A percentile compares a stretch with the other conserved stretches of the same genome.
phyloP scores from a whole-genome alignment of 2,113 vertebrate species.

The Stegastes partitus region DNA sequence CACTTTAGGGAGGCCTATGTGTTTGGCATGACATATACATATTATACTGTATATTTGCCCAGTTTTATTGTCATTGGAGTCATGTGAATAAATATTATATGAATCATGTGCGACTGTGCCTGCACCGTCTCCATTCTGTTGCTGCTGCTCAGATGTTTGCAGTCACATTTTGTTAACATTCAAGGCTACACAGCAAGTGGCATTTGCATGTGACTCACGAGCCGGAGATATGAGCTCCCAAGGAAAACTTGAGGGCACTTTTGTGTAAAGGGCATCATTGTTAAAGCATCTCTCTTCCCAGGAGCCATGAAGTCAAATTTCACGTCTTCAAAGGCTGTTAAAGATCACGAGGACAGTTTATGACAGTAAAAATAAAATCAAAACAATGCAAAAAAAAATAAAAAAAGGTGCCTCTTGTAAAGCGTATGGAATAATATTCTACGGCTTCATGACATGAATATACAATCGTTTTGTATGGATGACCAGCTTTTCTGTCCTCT shows the following conservation, averaged over 20 bases:
- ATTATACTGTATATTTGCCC: neutral
- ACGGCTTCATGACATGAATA: slow-evolving; percentile 14
- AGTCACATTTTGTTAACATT: slow-evolving; percentile 4
- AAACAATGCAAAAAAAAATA: slow-evolving; percentile 16
- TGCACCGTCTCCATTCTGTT: neutral
- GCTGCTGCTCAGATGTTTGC: neutral
- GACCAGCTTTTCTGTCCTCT: slow-evolving; percentile 56
- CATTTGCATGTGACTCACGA: slow-evolving; percentile 38
- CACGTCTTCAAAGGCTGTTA: slow-evolving; percentile 4
- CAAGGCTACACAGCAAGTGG: slow-evolving; percentile 9
- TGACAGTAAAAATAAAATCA: neutral
- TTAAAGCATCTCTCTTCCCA: slow-evolving; percentile 22
- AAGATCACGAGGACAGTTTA: slow-evolving; percentile 2
- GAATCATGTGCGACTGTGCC: neutral
- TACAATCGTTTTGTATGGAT: slow-evolving; percentile 13
- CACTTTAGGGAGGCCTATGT: neutral
- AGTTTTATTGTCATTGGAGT: neutral
- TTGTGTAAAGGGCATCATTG: slow-evolving; percentile 16
- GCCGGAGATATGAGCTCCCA: slow-evolving; percentile 19
- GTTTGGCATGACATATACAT: neutral
- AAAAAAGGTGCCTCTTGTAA: neutral
- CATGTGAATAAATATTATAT: neutral
- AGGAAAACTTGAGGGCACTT: slow-evolving; percentile 25
- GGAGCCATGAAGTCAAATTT: neutral
- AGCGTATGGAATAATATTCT: neutral